Base-by-base conservation (phyloP, 2,888 invertebrate genomes). In the Nasonia oneida region DNA sequence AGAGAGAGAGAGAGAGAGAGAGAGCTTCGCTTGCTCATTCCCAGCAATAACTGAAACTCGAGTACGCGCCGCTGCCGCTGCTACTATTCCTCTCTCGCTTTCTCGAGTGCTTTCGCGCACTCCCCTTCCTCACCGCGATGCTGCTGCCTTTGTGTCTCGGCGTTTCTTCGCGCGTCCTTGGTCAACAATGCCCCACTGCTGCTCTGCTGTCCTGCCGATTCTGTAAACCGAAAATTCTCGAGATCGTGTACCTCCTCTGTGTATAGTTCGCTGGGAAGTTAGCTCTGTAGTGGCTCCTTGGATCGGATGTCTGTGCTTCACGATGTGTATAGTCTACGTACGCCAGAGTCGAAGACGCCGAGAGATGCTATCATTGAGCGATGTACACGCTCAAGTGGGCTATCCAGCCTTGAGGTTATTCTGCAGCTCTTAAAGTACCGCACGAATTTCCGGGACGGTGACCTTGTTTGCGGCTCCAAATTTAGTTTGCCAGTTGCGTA, bases 41-140 rank as follows among this genome's bases (percentile, higher is more conserved):
- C 88, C 85, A 86, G 88, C 87, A 89, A 90, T 90, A 90, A 89
- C 89, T 86, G 87, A 82, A 88, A 87, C 88, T 88, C 75, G 81
- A 77, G 87, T 85, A 87, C 80, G 53, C 18, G 50, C n/a, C 23
- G 37, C 6, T 15, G 29, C 61, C 23, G 8, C 37, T 73, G 3
- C 57, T 33, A 37, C 23, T 23, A 15, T 39, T 73, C 73, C 75
- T 33, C 75, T 76, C 75, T 57, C 33, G 53, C 75, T 76, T 37
- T 50, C 70, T 82, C 75, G 50, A 75, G 50, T 42, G 18, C 61
- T 74, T 61, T 74, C 73, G 67, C 67, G 67, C 33, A 12, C 29
- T n/a, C 73, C 4, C 53, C 6, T 2, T 23, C 57, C n/a, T 76
- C 53, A 53, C 53, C 14, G 23, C 10, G 39, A 42, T 42, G 47